These are phyloP conservation scores for Ovis canadensis DNA, from an alignment of 2,113 vertebrate genomes.

Conservation along the genomic window DNA sequence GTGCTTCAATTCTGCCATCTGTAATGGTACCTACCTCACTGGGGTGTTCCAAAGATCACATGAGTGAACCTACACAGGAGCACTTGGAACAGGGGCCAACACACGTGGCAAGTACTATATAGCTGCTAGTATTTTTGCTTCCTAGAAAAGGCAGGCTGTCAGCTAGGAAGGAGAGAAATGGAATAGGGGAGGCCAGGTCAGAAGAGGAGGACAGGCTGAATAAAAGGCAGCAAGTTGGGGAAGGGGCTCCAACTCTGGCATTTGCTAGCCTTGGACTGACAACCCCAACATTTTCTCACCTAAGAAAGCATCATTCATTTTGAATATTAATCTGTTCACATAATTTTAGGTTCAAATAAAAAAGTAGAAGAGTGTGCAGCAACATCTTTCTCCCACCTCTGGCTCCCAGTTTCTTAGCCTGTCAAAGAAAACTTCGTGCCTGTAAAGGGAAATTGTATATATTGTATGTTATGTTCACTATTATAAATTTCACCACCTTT, in stretches of 20 bases:
- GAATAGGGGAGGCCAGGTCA: neutral
- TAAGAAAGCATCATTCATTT: neutral
- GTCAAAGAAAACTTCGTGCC: neutral
- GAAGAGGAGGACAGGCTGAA: neutral
- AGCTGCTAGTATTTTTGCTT: neutral
- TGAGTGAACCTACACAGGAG: neutral
- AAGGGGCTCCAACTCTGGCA: neutral
- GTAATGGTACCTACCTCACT: neutral
- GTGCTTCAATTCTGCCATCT: neutral
- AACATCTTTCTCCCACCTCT: neutral
- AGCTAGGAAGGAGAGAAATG: neutral
- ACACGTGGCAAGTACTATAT: rapidly evolving
- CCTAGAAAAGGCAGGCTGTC: neutral
- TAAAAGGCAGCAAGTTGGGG: neutral
- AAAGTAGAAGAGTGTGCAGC: neutral
- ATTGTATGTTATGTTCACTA: neutral
- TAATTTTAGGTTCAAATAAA: neutral
- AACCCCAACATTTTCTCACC: neutral
- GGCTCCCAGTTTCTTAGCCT: neutral
- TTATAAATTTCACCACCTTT: neutral
- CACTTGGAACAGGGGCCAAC: too few relatives aligned
- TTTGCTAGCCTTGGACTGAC: neutral
- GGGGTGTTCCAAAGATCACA: neutral
- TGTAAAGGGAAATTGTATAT: neutral
- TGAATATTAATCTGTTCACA: neutral